A percentile compares a stretch with the other conserved stretches of the same genome.
Conservation (phyloP, 2,113 vertebrate species). For the Epinephelus fuscoguttatus region DNA sequence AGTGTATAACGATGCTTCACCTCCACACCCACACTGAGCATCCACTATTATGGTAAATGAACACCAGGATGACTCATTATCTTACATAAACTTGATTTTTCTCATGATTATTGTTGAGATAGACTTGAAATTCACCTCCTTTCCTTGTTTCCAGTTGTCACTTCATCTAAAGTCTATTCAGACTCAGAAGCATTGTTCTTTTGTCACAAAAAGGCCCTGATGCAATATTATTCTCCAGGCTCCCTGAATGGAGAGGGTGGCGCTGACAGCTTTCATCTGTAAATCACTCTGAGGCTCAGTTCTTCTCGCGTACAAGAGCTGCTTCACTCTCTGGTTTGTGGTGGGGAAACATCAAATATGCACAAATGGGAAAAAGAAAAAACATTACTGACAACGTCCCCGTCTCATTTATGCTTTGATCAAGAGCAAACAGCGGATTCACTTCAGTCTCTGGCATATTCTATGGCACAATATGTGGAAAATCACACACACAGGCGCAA, state of each 20-base stretch:
- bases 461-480: not conserved
- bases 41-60: constrained; percentile 7
- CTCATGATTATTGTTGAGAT: constrained; percentile 27
- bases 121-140: constrained; percentile 19
- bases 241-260: constrained; percentile 38
- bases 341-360: constrained; percentile 64
- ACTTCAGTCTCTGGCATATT: constrained; percentile 19
- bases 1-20: constrained; percentile 22
- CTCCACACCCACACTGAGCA: constrained; percentile 14
- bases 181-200: constrained; percentile 54
- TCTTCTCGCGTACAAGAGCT: constrained; percentile 48
- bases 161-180: constrained; percentile 44
- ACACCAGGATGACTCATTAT: constrained; percentile 25
- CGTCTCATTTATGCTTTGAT: constrained; percentile 62
- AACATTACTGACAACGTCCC: constrained; percentile 20
- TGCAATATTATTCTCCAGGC: constrained; percentile 61
- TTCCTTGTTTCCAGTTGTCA: constrained; percentile 48
- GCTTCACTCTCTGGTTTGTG: constrained; percentile 33
- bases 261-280: constrained; percentile 71
- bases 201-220: constrained; percentile 65
- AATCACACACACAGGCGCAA: not conserved
- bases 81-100: constrained; percentile 20
- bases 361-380: constrained; percentile 39
- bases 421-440: constrained; percentile 45
- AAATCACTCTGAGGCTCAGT: constrained; percentile 53